phyloP scores from a whole-genome alignment of 2,888 invertebrate genomes.

The Pristionchus exspectatus region DNA sequence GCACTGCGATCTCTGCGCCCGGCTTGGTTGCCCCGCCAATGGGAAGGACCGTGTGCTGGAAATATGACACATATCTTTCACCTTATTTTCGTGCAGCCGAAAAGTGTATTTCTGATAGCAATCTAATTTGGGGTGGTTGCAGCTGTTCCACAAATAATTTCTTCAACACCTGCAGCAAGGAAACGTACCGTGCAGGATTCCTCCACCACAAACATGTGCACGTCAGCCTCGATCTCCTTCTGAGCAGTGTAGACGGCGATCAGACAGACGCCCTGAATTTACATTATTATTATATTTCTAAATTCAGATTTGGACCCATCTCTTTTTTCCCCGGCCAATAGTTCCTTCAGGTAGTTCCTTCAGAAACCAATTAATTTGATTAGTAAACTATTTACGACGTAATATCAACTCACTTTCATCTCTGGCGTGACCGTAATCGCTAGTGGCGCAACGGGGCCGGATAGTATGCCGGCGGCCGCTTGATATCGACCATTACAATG shows the following conservation, averaged over 20 bases:
- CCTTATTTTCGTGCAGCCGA: no score
- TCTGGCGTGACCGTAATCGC: neutral
- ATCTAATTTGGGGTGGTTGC: neutral
- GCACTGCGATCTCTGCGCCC: conserved; percentile 59
- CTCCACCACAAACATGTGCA: conserved; percentile 63
- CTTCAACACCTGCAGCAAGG: neutral
- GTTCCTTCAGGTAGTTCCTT: no score
- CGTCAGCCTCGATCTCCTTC: conserved; percentile 55
- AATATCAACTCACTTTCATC: neutral
- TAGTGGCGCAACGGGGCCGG: neutral
- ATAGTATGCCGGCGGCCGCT: neutral
- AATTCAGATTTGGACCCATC: no score
- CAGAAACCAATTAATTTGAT: no score
- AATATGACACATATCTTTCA: neutral
- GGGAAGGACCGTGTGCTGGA: conserved; percentile 19
- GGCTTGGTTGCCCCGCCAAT: conserved; percentile 55
- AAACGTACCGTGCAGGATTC: conserved; percentile 57
- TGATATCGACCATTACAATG: conserved; percentile 38
- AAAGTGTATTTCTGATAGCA: no score
- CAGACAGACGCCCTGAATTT: conserved; percentile 62
- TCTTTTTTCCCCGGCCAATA: no score
- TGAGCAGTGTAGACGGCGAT: conserved; percentile 61
- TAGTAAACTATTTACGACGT: no score
- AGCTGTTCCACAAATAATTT: neutral
- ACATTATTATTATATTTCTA: neutral